Evolutionary conservation across 2,888 invertebrate species (phyloP).

Genomic region (Entomobrya proxima): DNA sequence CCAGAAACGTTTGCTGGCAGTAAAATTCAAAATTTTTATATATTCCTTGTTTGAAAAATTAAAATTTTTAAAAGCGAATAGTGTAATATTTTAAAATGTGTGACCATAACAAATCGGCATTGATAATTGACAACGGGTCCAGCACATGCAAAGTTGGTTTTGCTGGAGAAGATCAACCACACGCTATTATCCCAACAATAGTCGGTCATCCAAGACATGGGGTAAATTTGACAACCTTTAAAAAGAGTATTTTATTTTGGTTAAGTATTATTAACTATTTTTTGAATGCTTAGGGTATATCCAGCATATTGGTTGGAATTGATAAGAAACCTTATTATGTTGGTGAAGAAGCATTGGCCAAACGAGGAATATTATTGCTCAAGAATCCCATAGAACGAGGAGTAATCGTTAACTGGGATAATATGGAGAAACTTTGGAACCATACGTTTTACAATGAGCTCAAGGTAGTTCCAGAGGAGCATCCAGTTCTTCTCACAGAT

Average conservation of each 20-base stretch:
- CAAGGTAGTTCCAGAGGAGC: slow-evolving; percentile 77
- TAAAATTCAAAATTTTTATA: no score
- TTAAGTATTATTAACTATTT: no score
- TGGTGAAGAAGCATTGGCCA: slow-evolving; percentile 79
- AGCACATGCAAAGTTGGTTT: slow-evolving; percentile 85
- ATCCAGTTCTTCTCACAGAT: slow-evolving; percentile 91
- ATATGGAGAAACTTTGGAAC: slow-evolving; percentile 79
- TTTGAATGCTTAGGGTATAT: slow-evolving; percentile 66
- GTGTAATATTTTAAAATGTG: no score
- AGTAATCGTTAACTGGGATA: slow-evolving; percentile 79
- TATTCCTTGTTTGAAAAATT: no score
- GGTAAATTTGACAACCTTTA: slow-evolving; percentile 1
- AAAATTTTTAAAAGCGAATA: no score
- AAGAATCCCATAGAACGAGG: slow-evolving; percentile 80
- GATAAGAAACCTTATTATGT: slow-evolving; percentile 78
- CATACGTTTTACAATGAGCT: slow-evolving; percentile 79
- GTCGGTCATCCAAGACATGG: slow-evolving; percentile 84
- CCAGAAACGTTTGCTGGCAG: no score
- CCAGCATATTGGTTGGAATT: no score
- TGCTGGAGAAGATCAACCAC: slow-evolving; percentile 86
- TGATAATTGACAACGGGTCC: slow-evolving; percentile 82
- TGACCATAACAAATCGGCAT: slow-evolving; percentile 85
- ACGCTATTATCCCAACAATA: slow-evolving; percentile 85
- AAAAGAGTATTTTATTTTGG: no score
- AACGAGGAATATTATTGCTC: slow-evolving; percentile 79